Evolutionary conservation across 2,888 invertebrate genomes (phyloP), one percentile per base, ranked within the genome.

Genomic region (Nesidiocoris tenuis): DNA sequence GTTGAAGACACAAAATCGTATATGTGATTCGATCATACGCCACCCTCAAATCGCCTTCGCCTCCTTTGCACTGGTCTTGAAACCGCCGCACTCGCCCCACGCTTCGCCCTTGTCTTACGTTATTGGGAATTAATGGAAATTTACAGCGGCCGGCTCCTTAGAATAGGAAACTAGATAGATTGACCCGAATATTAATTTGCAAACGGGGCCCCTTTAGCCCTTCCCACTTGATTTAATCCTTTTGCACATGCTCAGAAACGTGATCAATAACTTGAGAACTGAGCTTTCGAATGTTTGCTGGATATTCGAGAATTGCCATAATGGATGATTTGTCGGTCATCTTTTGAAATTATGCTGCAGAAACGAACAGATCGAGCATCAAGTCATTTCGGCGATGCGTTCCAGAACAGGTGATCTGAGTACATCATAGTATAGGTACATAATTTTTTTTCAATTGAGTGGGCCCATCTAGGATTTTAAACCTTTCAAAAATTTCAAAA

Each of bases 101-200:
- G 12, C 19, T 23, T 59, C 25, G 57, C 1, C 72, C 72, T 72
- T 72, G 64, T 74, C 74, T 74, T 57, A 74, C 65, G 74, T 74
- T 74, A 74, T 74, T 74, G 74, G 74, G 65, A 74, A 74, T 74
- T 64, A 65, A 74, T 74, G 74, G 64, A 74, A 74, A 74, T 74
- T 74, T 65, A 74, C 65, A 57, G 68, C 74, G 57, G 74, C 74
- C 65, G 57, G 57, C 72, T 74, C 74, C 65, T 74, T 74, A 56
- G 74, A 74, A 74, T 74, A 74, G 57, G 65, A 39, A 74, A 74
- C 74, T 74, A 74, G 65, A 65, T 74, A 74, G 74, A 74, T 74
- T 74, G 74, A 74, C 74, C 72, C 57, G 72, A 72, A 72, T 72
- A 72, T 72, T 72, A 72, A 72, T 72, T 72, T 72, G 61, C 72